Base-by-base conservation (phyloP, 2,113 vertebrate genomes). In the Chionodraco myersi region DNA sequence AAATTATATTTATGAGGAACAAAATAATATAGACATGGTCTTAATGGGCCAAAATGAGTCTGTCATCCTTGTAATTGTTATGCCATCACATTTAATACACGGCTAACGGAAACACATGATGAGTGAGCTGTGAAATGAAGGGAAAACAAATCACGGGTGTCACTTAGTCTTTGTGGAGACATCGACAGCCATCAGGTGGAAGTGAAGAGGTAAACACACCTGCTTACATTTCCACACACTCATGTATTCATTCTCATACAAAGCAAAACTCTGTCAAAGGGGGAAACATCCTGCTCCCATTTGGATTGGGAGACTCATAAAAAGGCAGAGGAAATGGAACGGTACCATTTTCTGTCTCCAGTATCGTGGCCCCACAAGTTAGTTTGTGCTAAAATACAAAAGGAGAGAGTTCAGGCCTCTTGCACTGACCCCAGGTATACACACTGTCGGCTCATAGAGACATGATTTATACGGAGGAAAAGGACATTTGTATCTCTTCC, bases 21-120 rank as follows among this genome's bases (percentile, higher is more conserved):
- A 87, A 91, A 92, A 85, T 83, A 84, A 92, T 86, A 87, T 18
- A 83, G 92, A 91, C 89, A 54, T 79, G 16, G 48, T 65, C 62
- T 75, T 90, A 91, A 91, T 82, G 61, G 81, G 87, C 90, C 88
- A 91, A 92, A 73, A 69, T 85, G 66, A 44, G 67, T 49, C 64
- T 91, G 90, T 90, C 88, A 77, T 84, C 79, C 11, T 2, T n/a
- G 63, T 90, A 92, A 94, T 90, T 92, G 91, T 90, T 82, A 61
- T 21, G 82, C 65, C 6, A 82, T 92, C 67, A 78, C 72, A 72
- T 86, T 72, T 78, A 88, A 92, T 89, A 79, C 18, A 7, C 3
- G 1, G 69, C 68, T 84, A 88, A 91, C 86, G 83, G 79, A 85
- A 90, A 65, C 41, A 71, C 81, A 68, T 87, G 79, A 92, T 93